phyloP scores from a whole-genome alignment of 2,113 vertebrate species.

The Rhinopomastus cyanomelas region DNA sequence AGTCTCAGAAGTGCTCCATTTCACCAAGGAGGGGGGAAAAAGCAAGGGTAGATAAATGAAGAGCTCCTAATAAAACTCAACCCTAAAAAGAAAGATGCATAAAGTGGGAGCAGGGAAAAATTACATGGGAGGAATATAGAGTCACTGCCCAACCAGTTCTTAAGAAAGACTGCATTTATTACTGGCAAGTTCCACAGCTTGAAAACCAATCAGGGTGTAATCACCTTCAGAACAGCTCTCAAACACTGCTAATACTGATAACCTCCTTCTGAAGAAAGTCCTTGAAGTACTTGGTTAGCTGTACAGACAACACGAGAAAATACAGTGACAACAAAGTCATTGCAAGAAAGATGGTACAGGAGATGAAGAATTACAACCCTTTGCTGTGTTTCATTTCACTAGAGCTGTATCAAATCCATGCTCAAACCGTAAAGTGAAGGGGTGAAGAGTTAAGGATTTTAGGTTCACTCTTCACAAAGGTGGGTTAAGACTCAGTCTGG shows the following conservation, averaged over 20 bases:
- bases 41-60: not conserved
- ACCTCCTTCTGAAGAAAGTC: not conserved
- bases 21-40: not conserved
- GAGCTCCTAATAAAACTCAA: not conserved
- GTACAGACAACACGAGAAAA: not conserved
- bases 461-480: not conserved
- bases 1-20: not conserved
- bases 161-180: not conserved
- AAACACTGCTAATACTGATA: not conserved
- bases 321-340: not conserved
- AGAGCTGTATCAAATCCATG: not conserved
- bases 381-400: not conserved
- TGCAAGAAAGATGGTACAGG: not conserved
- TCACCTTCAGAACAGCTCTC: not conserved
- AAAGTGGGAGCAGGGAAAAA: not conserved
- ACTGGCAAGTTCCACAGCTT: not conserved
- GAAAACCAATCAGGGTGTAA: not conserved
- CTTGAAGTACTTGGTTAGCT: not conserved
- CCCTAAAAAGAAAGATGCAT: not conserved
- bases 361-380: not conserved
- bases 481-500: not conserved
- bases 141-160: not conserved
- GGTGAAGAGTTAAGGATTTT: not conserved
- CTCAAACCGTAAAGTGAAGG: not conserved
- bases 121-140: not conserved